Conservation (phyloP, 1,140 invertebrate genomes). For the Chionoecetes opilio region DNA sequence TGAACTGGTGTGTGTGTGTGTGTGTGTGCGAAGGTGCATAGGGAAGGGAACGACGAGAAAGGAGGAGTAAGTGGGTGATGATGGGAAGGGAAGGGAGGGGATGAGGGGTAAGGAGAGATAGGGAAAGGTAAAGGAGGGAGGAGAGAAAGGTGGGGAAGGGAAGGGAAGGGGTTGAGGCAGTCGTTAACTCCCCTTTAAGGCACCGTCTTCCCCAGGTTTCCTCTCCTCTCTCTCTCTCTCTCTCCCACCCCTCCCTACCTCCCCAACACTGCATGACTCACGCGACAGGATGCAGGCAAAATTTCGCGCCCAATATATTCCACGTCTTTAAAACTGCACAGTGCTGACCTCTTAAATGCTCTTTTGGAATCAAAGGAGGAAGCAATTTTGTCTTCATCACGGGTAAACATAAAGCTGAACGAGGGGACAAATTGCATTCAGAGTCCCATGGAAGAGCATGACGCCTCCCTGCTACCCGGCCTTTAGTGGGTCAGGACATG, state of each 20-base stretch:
- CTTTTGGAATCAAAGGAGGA: neutral
- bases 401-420: neutral
- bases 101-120: neutral
- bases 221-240: no score
- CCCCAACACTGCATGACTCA: neutral
- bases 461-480: no score
- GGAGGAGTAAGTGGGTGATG: neutral
- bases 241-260: neutral
- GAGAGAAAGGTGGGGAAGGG: neutral
- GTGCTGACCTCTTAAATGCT: neutral
- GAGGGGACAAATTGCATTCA: neutral
- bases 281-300: neutral
- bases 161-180: neutral
- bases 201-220: neutral
- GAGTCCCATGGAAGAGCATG: neutral
- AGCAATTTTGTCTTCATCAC: neutral
- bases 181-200: conserved; percentile 28
- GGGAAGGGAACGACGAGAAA: neutral
- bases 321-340: neutral
- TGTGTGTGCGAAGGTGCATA: neutral
- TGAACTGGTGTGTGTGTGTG: no score
- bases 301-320: neutral
- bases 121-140: neutral
- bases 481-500: neutral
- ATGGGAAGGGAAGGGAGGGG: neutral